Percentiles rank a stretch among this genome's conserved stretches.
Evolutionary conservation across 2,113 vertebrate species (phyloP).

Genomic region (Arvicanthis niloticus): DNA sequence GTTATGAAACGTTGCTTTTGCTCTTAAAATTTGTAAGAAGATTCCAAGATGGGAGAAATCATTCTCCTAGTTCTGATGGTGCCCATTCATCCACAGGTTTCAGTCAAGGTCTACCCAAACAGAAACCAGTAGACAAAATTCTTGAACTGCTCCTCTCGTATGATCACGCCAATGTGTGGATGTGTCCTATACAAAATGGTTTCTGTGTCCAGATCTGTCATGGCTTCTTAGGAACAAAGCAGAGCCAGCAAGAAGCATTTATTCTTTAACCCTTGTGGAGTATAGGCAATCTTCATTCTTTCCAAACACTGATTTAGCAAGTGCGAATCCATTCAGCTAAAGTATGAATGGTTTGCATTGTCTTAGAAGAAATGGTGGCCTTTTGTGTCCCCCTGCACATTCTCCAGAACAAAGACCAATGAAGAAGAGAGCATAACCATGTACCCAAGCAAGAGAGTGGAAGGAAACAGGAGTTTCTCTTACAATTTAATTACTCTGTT

Average conservation of each 20-base stretch:
- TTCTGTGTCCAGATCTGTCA: not conserved
- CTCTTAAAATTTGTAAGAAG: slow-evolving; percentile 68
- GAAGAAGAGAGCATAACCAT: not conserved
- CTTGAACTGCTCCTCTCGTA: not conserved
- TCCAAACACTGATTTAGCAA: not conserved
- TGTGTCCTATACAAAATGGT: not conserved
- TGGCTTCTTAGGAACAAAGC: not conserved
- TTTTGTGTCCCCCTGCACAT: not conserved
- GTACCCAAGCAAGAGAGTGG: not conserved
- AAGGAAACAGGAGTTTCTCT: not conserved
- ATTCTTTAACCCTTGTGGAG: not conserved
- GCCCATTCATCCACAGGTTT: slow-evolving; percentile 43
- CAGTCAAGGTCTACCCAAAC: slow-evolving; percentile 45
- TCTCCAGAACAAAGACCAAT: not conserved
- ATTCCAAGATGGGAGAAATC: slow-evolving; percentile 36
- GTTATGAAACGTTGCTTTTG: slow-evolving; percentile 42
- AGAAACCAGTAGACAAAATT: not conserved
- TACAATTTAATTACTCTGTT: not conserved
- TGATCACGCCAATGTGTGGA: not conserved
- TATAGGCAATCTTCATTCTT: not conserved
- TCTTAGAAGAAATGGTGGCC: not conserved
- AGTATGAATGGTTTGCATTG: not conserved
- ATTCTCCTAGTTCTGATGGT: slow-evolving; percentile 31
- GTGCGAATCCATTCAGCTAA: not conserved
- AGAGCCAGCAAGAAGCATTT: not conserved